Percentiles rank a stretch among this genome's conserved stretches.
phyloP scores from a whole-genome alignment of 2,888 invertebrate species.

The Cephus sareptanus region DNA sequence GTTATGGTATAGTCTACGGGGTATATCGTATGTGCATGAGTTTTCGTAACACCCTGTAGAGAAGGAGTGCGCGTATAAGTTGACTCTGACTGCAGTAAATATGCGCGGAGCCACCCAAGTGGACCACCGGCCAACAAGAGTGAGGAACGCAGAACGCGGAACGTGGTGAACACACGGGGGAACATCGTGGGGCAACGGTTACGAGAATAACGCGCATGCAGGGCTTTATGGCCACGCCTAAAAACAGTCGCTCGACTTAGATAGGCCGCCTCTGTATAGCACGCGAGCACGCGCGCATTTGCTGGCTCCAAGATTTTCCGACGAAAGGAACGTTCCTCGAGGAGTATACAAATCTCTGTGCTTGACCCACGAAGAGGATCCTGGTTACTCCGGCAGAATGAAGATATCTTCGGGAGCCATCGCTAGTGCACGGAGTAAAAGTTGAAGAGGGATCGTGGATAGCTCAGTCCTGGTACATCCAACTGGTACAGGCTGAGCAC shows the following conservation, averaged over 20 bases:
- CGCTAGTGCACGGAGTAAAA: not conserved
- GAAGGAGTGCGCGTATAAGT: constrained; percentile 2
- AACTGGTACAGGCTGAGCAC: not conserved
- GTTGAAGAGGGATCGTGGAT: not conserved
- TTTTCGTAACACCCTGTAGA: constrained; percentile 1
- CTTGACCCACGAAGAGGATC: not conserved
- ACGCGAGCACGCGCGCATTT: not conserved
- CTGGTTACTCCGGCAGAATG: not conserved
- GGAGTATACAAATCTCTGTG: not conserved
- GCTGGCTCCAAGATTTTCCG: not conserved
- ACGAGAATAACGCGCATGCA: constrained; percentile 3
- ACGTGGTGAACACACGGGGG: not conserved
- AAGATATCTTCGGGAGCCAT: not conserved
- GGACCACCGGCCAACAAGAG: constrained; percentile 25
- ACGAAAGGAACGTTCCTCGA: not conserved
- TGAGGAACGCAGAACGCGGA: not conserved
- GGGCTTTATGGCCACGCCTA: not conserved
- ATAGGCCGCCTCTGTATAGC: not conserved
- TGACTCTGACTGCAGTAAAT: constrained; percentile 16
- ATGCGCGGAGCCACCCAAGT: constrained; percentile 31
- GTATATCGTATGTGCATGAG: not conserved
- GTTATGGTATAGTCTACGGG: not conserved
- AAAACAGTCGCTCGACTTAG: not conserved
- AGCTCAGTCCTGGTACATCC: not conserved
- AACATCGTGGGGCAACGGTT: not conserved